These are phyloP conservation scores for Brachymystax lenok DNA, from an alignment of 2,797 vertebrate genomes.

Conservation along the genomic window DNA sequence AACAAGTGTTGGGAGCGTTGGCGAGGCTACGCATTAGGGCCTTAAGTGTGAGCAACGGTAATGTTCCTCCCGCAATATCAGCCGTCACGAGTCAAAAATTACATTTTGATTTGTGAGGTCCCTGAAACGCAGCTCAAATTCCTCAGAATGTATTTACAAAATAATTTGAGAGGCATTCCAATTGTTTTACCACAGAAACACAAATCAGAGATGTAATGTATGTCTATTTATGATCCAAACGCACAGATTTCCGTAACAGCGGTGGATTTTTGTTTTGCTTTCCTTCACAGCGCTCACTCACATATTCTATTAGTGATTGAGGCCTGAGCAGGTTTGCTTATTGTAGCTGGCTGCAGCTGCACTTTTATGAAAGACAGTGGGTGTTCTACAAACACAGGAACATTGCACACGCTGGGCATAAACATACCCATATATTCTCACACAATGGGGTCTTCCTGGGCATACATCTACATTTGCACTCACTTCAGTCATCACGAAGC, in stretches of 20 bases:
- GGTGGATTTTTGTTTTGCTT: neutral
- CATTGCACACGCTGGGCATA: conserved; percentile 7
- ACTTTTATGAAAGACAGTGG: conserved; percentile 8
- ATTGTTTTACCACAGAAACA: conserved; percentile 40
- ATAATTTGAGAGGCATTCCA: conserved; percentile 43
- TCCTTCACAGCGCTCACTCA: conserved; percentile 10
- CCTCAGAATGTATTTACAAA: conserved; percentile 71
- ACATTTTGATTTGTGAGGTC: conserved; percentile 88
- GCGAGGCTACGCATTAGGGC: conserved; percentile 41
- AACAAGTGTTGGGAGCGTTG: conserved; percentile 46
- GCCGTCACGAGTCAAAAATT: conserved; percentile 83
- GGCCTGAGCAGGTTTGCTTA: conserved; percentile 14
- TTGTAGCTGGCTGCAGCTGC: conserved; percentile 9
- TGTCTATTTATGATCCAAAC: conserved; percentile 55
- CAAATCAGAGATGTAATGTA: conserved; percentile 58
- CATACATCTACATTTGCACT: no score
- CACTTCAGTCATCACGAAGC: no score
- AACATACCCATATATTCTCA: conserved; percentile 6
- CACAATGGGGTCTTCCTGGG: neutral
- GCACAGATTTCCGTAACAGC: conserved; percentile 31
- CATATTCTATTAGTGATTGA: conserved; percentile 36
- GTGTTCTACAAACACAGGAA: no score
- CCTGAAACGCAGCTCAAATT: conserved; percentile 74
- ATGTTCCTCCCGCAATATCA: conserved; percentile 78
- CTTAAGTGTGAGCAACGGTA: conserved; percentile 60